Evolutionary conservation across 2,113 vertebrate genomes (phyloP), one percentile per base, ranked within the genome.

Genomic region (Podilymbus podiceps): DNA sequence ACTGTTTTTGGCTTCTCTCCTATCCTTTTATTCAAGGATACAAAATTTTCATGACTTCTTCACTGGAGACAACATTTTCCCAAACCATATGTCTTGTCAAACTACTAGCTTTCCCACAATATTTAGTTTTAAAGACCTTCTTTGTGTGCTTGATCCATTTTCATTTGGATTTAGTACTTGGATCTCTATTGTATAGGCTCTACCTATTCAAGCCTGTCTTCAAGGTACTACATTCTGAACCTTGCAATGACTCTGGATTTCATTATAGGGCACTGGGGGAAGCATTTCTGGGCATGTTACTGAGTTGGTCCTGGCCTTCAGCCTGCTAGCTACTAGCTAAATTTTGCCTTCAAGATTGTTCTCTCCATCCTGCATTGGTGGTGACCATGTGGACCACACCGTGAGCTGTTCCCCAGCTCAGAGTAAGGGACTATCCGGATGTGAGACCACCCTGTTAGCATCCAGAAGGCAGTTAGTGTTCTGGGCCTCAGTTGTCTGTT

Each of bases 1-100:
- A 44, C 55, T 78, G 47, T 38, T 78, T 76, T 62, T 94, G 89
- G 77, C 87, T 94, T 82, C 56, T 83, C 22, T 88, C 83, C 79
- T 96, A 46, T 75, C 60, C 77, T 85, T 93, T 89, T 87, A 91
- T 91, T 92, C 47, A 87, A 89, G 62, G 77, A 72, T 56, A 81
- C 62, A 88, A 72, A 56, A 49, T 76, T 89, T 92, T 91, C 49
- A 47, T 75, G 74, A 62, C 87, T 94, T 89, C 62, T 91, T 77
- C 53, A 59, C 46, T 85, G 77, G 74, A 91, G 80, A 27, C 42
- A 11, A 5, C 8, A 1, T 95, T 95, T 90, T 71, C 46, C 60
- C 69, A 62, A 64, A 82, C 77, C 53, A 67, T 46, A 14, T 78
- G 64, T 49, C 80, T 75, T 95, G 81, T 89, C 87, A 88, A 88